Base-by-base conservation (phyloP, 2,113 vertebrate species). In the Charadrius vociferus region DNA sequence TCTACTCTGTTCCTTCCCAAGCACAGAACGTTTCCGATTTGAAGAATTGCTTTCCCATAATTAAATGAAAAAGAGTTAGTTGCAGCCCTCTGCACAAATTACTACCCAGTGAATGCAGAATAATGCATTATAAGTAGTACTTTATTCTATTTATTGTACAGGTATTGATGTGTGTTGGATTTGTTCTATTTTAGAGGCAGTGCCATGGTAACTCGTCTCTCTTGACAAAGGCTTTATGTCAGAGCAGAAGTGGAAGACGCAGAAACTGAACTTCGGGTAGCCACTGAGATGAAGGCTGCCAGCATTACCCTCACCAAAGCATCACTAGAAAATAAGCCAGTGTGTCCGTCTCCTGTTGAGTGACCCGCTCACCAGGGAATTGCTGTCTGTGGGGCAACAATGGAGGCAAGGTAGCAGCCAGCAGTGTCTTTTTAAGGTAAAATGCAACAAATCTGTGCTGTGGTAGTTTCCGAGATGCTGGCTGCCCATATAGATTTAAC, bases 141-240 rank as follows among this genome's bases (percentile, higher is more conserved):
- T 97, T 90, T 97, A 93, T 94, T 97, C 95, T 98, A 97, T 98
- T 98, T 97, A 97, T 98, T 97, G 90, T 98, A 70, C 93, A 92
- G 29, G 94, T 98, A 98, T 97, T 98, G 97, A 97, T 98, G 96
- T 91, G 73, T 97, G 94, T 95, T 98, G 96, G 96, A 93, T 97
- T 97, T 32, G 62, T 95, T 95, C 96, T 98, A 98, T 98, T 98
- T 98, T 97, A 88, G 95, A 98, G 91, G 52, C 78, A 98, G 89
- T 98, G 91, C 97, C 96, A 98, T 98, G 97, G 98, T 93, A 98
- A 98, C 98, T 97, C 62, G 74, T 93, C 86, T 97, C 68, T 86
- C 74, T 95, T 97, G 93, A 98, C 78, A 97, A 98, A 97, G 80
- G 91, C 92, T 95, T 95, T 85, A 88, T 98, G 97, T 97, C 98